phyloP scores from a whole-genome alignment of 1,140 invertebrate species.

The Neuroterus valhalla region DNA sequence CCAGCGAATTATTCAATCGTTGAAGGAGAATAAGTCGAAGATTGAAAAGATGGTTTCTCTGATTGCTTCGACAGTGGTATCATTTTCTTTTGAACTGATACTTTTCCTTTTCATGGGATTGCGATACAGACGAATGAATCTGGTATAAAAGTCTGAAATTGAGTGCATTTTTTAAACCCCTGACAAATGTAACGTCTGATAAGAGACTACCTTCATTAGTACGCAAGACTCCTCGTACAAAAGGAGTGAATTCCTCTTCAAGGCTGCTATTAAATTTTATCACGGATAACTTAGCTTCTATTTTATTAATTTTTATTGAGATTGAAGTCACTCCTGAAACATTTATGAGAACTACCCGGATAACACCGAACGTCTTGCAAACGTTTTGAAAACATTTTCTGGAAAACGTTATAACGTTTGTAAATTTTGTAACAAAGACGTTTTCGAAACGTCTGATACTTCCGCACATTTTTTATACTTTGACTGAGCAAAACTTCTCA shows the following conservation, averaged over 20 bases:
- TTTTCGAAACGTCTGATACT: too few relatives aligned
- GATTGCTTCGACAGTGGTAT: not conserved
- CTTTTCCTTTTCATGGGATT: conserved; percentile 3
- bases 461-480: too few relatives aligned
- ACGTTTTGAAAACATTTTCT: too few relatives aligned
- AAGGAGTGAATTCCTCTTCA: not conserved
- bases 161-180: not conserved
- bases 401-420: too few relatives aligned
- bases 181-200: not conserved
- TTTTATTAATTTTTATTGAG: too few relatives aligned
- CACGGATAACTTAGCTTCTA: not conserved
- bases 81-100: conserved; percentile 17
- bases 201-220: not conserved
- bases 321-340: too few relatives aligned
- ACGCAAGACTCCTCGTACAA: conserved; percentile 5
- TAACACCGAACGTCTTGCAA: too few relatives aligned
- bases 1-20: not conserved
- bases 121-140: not conserved
- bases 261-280: not conserved
- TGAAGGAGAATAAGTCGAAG: not conserved
- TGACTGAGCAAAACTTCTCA: too few relatives aligned
- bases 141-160: conserved; percentile 8
- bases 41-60: too few relatives aligned
- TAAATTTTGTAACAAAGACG: too few relatives aligned
- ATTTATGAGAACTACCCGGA: too few relatives aligned